phyloP scores from a whole-genome alignment of 53 echinoderm and acorn worm species.

The Holothuria leucospilota region DNA sequence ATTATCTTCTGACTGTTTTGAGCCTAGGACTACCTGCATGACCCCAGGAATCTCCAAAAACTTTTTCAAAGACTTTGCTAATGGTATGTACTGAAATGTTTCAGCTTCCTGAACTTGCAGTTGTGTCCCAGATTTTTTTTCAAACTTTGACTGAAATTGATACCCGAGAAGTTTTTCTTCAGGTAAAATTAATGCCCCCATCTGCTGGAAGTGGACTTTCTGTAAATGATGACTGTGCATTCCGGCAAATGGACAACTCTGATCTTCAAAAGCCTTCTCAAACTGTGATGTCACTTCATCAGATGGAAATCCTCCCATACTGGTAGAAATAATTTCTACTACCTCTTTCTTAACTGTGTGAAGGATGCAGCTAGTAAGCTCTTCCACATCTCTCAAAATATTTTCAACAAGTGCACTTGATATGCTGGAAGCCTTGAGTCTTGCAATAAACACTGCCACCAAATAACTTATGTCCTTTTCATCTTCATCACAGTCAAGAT shows the following conservation, averaged over 20 bases:
- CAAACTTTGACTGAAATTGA: conserved; percentile 36
- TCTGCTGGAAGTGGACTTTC: conserved; percentile 21
- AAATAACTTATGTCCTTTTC: background rate
- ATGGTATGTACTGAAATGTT: conserved; percentile 49
- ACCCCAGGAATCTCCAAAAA: conserved; percentile 63
- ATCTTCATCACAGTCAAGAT: no score
- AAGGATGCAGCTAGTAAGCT: background rate
- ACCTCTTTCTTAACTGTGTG: no score
- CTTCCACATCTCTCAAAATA: background rate
- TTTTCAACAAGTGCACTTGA: conserved; percentile 40
- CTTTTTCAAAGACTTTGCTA: conserved; percentile 23
- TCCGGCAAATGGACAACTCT: conserved; percentile 23
- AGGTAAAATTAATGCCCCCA: conserved; percentile 30
- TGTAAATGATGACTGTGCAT: conserved; percentile 14
- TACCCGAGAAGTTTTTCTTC: conserved; percentile 14
- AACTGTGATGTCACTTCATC: no score
- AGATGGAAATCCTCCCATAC: no score
- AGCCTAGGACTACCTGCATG: conserved; percentile 42
- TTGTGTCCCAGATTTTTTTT: conserved; percentile 36
- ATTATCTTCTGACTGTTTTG: conserved; percentile 43
- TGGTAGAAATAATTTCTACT: no score
- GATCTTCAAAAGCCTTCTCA: conserved; percentile 2
- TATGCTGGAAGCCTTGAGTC: conserved; percentile 3
- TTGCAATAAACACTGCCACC: background rate
- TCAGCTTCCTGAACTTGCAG: conserved; percentile 38